phyloP scores from a whole-genome alignment of 2,888 invertebrate genomes.

The Pharmacophagus antenor region DNA sequence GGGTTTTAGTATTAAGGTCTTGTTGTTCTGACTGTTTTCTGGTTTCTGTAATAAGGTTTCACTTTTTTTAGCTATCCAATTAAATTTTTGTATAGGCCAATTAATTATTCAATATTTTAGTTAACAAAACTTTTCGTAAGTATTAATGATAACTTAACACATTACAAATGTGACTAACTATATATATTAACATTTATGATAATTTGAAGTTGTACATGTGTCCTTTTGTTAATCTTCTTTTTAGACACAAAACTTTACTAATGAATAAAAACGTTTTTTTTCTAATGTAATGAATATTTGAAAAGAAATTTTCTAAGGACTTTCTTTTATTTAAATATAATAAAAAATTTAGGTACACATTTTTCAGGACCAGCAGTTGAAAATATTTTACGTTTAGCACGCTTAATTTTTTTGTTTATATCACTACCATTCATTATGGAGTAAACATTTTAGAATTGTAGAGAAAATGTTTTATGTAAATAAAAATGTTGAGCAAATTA shows the following conservation, averaged over 20 bases:
- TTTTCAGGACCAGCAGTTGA: slow-evolving; percentile 52
- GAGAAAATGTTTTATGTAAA: background rate
- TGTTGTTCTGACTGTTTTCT: slow-evolving; percentile 17
- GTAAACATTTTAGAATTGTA: slow-evolving; percentile 40
- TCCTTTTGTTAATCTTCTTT: no score
- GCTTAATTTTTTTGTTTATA: slow-evolving; percentile 52
- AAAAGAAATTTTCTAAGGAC: background rate
- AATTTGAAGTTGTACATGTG: no score
- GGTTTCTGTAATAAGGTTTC: slow-evolving; percentile 34
- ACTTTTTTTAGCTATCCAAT: no score
- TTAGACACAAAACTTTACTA: background rate
- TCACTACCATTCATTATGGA: slow-evolving; percentile 55
- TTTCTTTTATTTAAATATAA: background rate
- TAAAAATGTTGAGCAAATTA: background rate
- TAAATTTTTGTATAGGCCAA: no score
- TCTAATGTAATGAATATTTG: background rate
- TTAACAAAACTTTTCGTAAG: no score
- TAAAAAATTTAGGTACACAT: slow-evolving; percentile 44
- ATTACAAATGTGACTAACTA: no score
- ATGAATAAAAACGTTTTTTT: background rate
- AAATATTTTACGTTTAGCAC: slow-evolving; percentile 51
- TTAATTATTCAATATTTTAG: no score
- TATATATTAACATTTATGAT: no score
- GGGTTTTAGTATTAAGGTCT: slow-evolving; percentile 36
- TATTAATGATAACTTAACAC: background rate